Base-by-base conservation (phyloP, 2,113 vertebrate species). In the Aramus guarauna region DNA sequence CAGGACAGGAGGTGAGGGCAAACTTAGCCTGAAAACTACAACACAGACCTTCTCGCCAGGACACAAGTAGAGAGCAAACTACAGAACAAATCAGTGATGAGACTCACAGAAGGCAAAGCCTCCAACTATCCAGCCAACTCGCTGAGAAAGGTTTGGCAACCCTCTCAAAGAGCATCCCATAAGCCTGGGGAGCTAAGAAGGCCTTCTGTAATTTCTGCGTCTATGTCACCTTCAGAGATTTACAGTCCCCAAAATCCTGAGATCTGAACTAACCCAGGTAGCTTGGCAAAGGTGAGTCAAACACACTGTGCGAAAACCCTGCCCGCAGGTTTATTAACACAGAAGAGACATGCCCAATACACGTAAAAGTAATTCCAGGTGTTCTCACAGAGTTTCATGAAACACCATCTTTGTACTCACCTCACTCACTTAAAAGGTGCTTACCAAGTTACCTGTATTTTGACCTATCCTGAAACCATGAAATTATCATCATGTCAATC, bases 271-370 rank as follows among this genome's bases (percentile, higher is more conserved):
- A 69, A 29, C 9, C 9, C 34, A 30, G 18, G 24, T 24, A 43
- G 16, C 37, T 34, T 58, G n/a, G 20, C 55, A 58, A 53, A n/a
- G 5, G 12, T 5, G 8, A 58, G 23, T 56, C 59, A 37, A 56
- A 66, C 27, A 52, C 8, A 3, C 0, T 2, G 20, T 24, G 58
- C 0, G 0, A 34, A 77, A 67, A 56, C 32, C 20, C 41, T 78
- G 39, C 64, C 50, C 3, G 2, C 15, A 43, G 8, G 34, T 62
- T 66, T 77, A 30, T 47, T 47, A 59, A 22, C 55, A n/a, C 50
- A 62, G 7, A 43, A 77, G 4, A 85, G 17, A 55, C 2, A 3
- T 23, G 12, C 16, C 39, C 14, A 82, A 37, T 21, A 47, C 6
- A 14, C 24, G 26, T 3, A 29, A 74, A 68, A 71, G 22, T 30